Conservation (phyloP, 1,140 invertebrate genomes). For the Drosophila sp. region DNA sequence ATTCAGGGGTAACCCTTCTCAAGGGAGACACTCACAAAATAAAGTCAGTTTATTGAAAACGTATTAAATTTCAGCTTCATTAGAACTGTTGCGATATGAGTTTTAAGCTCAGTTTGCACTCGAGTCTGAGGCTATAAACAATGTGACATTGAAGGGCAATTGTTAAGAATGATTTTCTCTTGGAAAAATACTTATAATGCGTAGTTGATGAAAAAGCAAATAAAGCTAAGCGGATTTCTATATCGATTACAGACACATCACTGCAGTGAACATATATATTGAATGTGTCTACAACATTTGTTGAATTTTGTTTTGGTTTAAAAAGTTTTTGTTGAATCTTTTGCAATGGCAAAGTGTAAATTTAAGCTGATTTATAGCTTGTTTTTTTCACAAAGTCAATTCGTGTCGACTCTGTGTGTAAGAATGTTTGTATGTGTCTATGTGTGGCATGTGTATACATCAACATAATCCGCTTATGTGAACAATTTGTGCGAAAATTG, state of each 20-base stretch:
- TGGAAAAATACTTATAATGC: conserved; percentile 7
- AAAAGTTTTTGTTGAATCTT: conserved; percentile 4
- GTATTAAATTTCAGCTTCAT: conserved; percentile 40
- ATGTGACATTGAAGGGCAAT: neutral
- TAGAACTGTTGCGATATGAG: conserved; percentile 8
- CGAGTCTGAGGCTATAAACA: conserved; percentile 4
- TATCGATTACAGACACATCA: conserved; percentile 41
- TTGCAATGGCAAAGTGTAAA: conserved; percentile 40
- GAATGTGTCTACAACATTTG: neutral
- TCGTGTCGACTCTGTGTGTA: neutral
- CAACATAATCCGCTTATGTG: conserved; percentile 50
- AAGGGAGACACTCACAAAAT: neutral
- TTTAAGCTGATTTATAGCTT: conserved; percentile 56
- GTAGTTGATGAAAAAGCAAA: conserved; percentile 30
- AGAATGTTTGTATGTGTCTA: neutral
- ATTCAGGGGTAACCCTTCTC: conserved; percentile 12
- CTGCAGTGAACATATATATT: neutral
- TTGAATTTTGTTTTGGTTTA: neutral
- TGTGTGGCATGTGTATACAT: conserved; percentile 15
- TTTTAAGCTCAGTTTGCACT: neutral
- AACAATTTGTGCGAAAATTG: conserved; percentile 48
- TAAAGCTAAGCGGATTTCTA: conserved; percentile 48
- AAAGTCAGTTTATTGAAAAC: conserved; percentile 20
- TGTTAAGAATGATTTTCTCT: conserved; percentile 13
- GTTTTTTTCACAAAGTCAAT: conserved; percentile 20